Percentiles rank a stretch among this genome's conserved stretches.
phyloP scores from a whole-genome alignment of 2,888 invertebrate species.

The Pandemis heparana region DNA sequence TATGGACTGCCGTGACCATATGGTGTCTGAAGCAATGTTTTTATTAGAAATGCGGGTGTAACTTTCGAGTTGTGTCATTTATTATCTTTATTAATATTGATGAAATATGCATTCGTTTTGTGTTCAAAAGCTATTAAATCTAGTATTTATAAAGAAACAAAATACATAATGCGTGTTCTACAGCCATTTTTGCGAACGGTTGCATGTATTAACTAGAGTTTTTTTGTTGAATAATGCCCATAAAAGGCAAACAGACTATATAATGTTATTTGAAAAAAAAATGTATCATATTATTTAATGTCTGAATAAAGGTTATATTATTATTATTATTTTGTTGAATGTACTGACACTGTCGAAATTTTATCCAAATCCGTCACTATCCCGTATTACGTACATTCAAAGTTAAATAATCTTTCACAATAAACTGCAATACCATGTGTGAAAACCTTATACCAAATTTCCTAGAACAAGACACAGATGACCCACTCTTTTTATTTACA shows the following conservation, averaged over 20 bases:
- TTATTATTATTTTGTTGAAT: no score
- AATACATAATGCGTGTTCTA: neutral
- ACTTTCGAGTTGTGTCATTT: slow-evolving; percentile 17
- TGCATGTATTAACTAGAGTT: no score
- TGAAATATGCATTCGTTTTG: slow-evolving; percentile 19
- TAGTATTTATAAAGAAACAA: neutral
- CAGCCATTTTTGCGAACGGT: no score
- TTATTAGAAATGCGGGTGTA: slow-evolving; percentile 33
- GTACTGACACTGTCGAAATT: no score
- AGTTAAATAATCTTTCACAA: neutral
- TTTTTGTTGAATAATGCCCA: no score
- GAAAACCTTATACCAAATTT: slow-evolving; percentile 18
- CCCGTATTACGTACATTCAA: no score
- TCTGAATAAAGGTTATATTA: no score
- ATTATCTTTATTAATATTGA: slow-evolving; percentile 23
- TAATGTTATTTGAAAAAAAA: no score
- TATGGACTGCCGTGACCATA: slow-evolving; percentile 29
- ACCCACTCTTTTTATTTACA: slow-evolving; percentile 14
- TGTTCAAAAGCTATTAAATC: neutral
- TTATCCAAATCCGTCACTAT: no score
- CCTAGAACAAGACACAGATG: slow-evolving; percentile 15
- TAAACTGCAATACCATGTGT: neutral
- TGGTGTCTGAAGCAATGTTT: slow-evolving; percentile 12
- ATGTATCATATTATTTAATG: no score
- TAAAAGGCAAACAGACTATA: no score